phyloP scores from a whole-genome alignment of 2,888 invertebrate genomes.

The Acanthococcus lagerstroemiae region DNA sequence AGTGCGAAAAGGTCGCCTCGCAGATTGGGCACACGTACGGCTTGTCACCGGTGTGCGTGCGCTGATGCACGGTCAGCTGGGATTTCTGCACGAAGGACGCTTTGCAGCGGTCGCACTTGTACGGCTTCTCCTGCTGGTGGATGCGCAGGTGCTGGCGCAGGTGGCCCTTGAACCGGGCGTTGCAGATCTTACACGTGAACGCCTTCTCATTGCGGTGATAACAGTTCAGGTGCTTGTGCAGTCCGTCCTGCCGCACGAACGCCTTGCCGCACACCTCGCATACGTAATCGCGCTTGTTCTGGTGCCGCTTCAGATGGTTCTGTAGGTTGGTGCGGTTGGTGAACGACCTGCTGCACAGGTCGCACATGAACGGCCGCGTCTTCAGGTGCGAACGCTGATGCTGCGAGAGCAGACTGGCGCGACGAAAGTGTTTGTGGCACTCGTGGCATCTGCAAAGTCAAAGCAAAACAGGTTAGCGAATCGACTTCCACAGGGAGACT shows the following conservation, averaged over 20 bases:
- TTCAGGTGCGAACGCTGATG: slow-evolving; percentile 66
- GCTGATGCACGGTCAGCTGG: slow-evolving; percentile 70
- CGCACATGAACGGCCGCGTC: slow-evolving; percentile 60
- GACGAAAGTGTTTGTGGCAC: slow-evolving; percentile 57
- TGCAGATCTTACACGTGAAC: slow-evolving; percentile 69
- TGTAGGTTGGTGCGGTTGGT: slow-evolving; percentile 52
- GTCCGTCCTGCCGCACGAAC: slow-evolving; percentile 61
- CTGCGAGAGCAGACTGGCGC: slow-evolving; percentile 63
- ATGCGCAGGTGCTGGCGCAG: slow-evolving; percentile 72
- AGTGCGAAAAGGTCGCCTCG: slow-evolving; percentile 68
- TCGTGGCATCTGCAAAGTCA: slow-evolving; percentile 44
- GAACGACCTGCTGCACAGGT: slow-evolving; percentile 60
- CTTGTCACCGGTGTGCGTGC: slow-evolving; percentile 73
- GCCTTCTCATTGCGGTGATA: slow-evolving; percentile 63
- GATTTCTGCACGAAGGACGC: slow-evolving; percentile 73
- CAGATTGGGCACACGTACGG: slow-evolving; percentile 76
- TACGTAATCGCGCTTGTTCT: slow-evolving; percentile 62
- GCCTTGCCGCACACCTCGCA: slow-evolving; percentile 72
- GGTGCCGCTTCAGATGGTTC: slow-evolving; percentile 51
- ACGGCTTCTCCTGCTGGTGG: slow-evolving; percentile 64
- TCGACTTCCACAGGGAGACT: neutral
- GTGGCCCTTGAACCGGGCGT: slow-evolving; percentile 70
- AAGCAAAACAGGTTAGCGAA: neutral
- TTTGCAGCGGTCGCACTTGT: slow-evolving; percentile 67
- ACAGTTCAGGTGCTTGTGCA: slow-evolving; percentile 65